These are phyloP conservation scores for Monarcha castaneiventris DNA, from an alignment of 2,113 vertebrate species.

Conservation along the genomic window DNA sequence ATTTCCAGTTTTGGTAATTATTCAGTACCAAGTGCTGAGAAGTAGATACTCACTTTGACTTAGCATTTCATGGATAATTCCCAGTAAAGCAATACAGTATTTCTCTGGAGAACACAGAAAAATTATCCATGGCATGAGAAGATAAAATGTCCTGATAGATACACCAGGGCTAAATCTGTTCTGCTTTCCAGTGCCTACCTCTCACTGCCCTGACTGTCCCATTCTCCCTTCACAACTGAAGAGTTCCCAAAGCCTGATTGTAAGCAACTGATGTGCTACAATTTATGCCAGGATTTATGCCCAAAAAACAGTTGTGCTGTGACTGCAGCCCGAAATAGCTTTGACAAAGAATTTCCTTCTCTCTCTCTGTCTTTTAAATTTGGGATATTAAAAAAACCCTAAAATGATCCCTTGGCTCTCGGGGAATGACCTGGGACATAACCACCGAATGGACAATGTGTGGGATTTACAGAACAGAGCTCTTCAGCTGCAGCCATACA, in stretches of 20 bases:
- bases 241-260: background rate
- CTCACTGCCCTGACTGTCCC: background rate
- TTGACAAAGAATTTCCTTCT: background rate
- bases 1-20: background rate
- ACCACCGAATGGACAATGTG: background rate
- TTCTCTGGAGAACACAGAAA: background rate
- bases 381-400: accelerated
- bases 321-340: background rate
- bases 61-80: background rate
- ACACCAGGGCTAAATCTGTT: background rate
- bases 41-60: background rate
- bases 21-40: background rate
- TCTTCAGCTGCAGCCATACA: background rate
- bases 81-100: background rate
- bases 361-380: background rate
- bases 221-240: background rate
- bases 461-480: background rate
- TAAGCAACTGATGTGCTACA: background rate
- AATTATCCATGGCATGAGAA: background rate
- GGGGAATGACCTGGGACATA: background rate
- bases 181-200: background rate
- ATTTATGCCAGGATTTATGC: background rate
- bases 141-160: background rate
- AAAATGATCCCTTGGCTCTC: background rate
- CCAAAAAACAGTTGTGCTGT: background rate